Evolutionary conservation across 2,888 invertebrate genomes (phyloP), one percentile per base, ranked within the genome.

Genomic region (Mythimna pallens): DNA sequence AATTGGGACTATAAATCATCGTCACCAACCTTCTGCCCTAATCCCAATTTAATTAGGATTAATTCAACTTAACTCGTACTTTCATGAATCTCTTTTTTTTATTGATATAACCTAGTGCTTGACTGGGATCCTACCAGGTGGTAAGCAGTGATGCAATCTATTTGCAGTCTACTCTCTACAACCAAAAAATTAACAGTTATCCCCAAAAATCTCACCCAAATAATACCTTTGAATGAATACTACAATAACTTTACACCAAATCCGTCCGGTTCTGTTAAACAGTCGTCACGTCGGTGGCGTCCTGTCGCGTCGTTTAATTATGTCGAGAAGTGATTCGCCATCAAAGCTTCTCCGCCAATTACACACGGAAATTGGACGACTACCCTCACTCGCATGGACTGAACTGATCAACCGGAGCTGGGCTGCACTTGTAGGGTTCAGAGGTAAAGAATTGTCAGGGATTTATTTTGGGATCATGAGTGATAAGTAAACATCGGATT

Each of bases 321-420:
- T 90, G 84, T 85, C 86, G 85, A 88, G 89, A 89, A 90, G 89
- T 90, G 91, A 92, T 90, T 91, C 89, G 59, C 86, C 86, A 87
- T 89, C 90, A 88, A 86, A 87, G 89, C 84, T 81, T 81, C 87
- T 80, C 81, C 84, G 82, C 88, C 83, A 90, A 91, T 92, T 90
- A 91, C 88, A 87, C 85, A 89, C 88, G 87, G 89, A 91, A 91
- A 92, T 91, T 92, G 90, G 86, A 89, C 85, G 84, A 80, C 76
- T 52, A 36, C 54, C 70, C 78, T 58, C 52, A 43, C 76, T 22
- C 30, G 50, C 52, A 0, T 36, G n/a, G 36, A 30, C 54, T 50
- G 50, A 5, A 58, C 70, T 76, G 75, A 75, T 81, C 61, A 62
- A 70, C 75, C 25, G 58, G 30, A 59, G 57, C 76, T 57, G 64